phyloP scores from a whole-genome alignment of 2,888 invertebrate genomes.

The Drosophila nr. fundita region DNA sequence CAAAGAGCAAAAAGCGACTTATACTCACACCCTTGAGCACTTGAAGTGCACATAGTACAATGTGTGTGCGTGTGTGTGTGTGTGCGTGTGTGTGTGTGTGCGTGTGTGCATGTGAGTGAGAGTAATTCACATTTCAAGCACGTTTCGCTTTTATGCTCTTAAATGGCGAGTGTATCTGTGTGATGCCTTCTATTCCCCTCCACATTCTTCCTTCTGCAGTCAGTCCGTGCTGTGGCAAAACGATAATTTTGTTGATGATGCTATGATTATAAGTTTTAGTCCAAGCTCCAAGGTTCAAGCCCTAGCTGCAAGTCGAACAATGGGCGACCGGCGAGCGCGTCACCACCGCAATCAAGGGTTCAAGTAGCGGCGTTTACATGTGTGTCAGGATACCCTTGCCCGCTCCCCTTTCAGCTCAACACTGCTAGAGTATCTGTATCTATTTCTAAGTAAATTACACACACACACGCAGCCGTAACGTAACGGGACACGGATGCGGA shows the following conservation, averaged over 20 bases:
- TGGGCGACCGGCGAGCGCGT: slow-evolving; percentile 42
- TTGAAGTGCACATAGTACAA: slow-evolving; percentile 44
- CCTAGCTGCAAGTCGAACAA: slow-evolving; percentile 48
- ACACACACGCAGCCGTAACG: slow-evolving; percentile 20
- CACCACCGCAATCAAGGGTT: slow-evolving; percentile 66
- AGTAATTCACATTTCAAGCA: slow-evolving; percentile 77
- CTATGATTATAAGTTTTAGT: slow-evolving; percentile 77
- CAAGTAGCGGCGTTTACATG: slow-evolving; percentile 56
- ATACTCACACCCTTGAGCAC: slow-evolving; percentile 26
- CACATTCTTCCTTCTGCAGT: neutral
- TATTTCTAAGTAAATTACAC: slow-evolving; percentile 75
- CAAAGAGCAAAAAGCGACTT: slow-evolving; percentile 60
- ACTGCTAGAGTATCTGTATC: slow-evolving; percentile 58
- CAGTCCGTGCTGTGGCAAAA: slow-evolving; percentile 58
- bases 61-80: slow-evolving; percentile 6
- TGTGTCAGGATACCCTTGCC: slow-evolving; percentile 30
- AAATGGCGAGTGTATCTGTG: slow-evolving; percentile 77
- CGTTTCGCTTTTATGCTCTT: slow-evolving; percentile 76
- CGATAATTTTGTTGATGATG: slow-evolving; percentile 77
- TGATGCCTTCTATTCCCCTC: slow-evolving; percentile 8
- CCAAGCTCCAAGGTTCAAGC: slow-evolving; percentile 28
- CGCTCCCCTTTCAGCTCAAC: neutral
- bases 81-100: slow-evolving; percentile 14
- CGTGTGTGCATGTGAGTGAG: slow-evolving; percentile 38
- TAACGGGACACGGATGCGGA: slow-evolving; percentile 14